phyloP scores from a whole-genome alignment of 1,140 invertebrate genomes.

The Bombus consobrinus region DNA sequence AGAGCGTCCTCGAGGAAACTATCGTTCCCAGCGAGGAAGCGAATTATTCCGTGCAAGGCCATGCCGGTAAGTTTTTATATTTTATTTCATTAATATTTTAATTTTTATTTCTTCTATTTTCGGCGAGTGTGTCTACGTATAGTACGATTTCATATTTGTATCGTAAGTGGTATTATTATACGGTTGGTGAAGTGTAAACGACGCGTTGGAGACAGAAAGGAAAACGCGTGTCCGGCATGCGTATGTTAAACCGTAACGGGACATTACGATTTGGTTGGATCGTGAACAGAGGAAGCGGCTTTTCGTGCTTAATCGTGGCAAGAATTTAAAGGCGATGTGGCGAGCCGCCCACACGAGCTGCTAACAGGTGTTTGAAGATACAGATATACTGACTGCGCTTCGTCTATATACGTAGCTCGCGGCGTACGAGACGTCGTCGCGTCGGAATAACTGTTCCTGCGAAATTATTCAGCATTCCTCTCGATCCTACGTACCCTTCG shows the following conservation, averaged over 20 bases:
- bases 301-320: conserved; percentile 18
- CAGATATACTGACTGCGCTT: conserved; percentile 73
- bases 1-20: conserved; percentile 76
- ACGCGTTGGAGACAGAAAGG: not conserved
- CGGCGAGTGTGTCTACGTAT: no score
- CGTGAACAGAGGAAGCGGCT: not conserved
- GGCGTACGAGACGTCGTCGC: not conserved
- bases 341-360: conserved; percentile 64
- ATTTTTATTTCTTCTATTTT: not conserved
- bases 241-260: not conserved
- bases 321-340: conserved; percentile 69
- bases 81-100: not conserved
- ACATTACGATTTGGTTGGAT: not conserved
- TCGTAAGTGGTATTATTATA: no score
- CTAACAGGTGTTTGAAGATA: conserved; percentile 81
- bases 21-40: conserved; percentile 80
- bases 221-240: not conserved
- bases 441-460: not conserved
- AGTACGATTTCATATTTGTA: no score
- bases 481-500: no score
- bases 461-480: conserved; percentile 27
- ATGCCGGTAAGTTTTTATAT: conserved; percentile 73
- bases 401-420: not conserved
- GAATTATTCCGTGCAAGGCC: conserved; percentile 77
- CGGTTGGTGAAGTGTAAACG: not conserved